phyloP scores from a whole-genome alignment of 1,140 invertebrate genomes.

The Hydropsyche tenuis region DNA sequence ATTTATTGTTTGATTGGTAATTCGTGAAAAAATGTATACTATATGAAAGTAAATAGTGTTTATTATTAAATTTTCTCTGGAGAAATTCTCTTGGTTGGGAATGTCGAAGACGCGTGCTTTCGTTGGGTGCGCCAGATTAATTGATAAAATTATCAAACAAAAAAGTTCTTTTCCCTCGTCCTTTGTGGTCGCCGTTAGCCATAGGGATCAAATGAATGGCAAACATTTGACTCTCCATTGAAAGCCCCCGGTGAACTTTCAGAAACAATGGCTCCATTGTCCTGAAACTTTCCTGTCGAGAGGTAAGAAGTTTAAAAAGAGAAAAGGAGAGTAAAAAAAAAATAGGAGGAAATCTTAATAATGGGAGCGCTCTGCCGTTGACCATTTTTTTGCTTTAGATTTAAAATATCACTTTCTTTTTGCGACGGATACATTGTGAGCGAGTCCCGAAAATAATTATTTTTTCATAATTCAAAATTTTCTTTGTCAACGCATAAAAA shows the following conservation, averaged over 20 bases:
- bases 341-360: neutral
- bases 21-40: too few species aligned
- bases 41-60: too few species aligned
- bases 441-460: too few species aligned
- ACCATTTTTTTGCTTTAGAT: neutral
- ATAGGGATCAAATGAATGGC: constrained; percentile 45
- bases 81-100: too few species aligned
- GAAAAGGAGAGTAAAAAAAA: constrained; percentile 11
- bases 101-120: too few species aligned
- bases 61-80: too few species aligned
- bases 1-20: too few species aligned
- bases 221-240: constrained; percentile 48
- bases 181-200: constrained; percentile 27
- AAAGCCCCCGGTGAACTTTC: constrained; percentile 41
- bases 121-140: constrained; percentile 30
- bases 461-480: too few species aligned
- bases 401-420: neutral
- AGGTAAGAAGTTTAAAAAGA: constrained; percentile 35
- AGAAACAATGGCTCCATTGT: constrained; percentile 48
- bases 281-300: constrained; percentile 37
- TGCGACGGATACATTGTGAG: too few species aligned
- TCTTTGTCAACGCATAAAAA: too few species aligned
- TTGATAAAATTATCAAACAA: constrained; percentile 40
- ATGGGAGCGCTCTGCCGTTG: neutral
- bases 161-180: constrained; percentile 28